Base-by-base conservation (phyloP, 2,888 invertebrate species). In the Physocephala rufipes region DNA sequence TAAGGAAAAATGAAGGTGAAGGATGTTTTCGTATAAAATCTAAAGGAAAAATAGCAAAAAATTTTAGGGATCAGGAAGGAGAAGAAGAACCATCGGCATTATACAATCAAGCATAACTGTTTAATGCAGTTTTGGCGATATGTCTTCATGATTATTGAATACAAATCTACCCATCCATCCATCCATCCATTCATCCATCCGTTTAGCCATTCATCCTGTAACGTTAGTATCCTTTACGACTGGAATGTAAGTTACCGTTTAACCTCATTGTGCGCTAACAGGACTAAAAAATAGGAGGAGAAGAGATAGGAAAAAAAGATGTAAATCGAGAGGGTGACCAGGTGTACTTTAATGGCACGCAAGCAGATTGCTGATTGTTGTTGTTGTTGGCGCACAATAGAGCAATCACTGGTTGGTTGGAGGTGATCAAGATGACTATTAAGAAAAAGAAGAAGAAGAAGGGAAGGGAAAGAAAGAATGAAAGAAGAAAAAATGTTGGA, bases 301-400 rank as follows among this genome's bases (percentile, higher is more conserved):
- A 19, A 26, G 43, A 58, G 36, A 4, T 7, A 36, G 9, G 36
- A 36, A 36, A 36, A 26, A 53, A 58, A 30, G 58, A 55, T 26
- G 64, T 64, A 70, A 70, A 63, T 45, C 55, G 67, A 53, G 61
- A 65, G 51, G 47, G 63, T 26, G 59, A 55, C 74, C 74, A 74
- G 74, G 74, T 71, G 70, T 58, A 55, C 30, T 45, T 19, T 58
- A 59, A 43, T 43, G 63, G 15, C 36, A 30, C 36, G 62, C 62
- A 28, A 28, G 36, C 62, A 49, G 49, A 7, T 19, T 49, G n/a
- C 45, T 45, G n/a, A n/a, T n/a, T n/a, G n/a, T n/a, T n/a, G n/a
- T n/a, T n/a, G n/a, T n/a, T 36, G 36, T 9, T 7, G 9, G 36
- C 36, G 36, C 9, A 36, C 36, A 36, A 36, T 36, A 9, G 36